phyloP scores from a whole-genome alignment of 30 jellyfish, hydroid and myxozoan species.

The Turritopsis rubra region DNA sequence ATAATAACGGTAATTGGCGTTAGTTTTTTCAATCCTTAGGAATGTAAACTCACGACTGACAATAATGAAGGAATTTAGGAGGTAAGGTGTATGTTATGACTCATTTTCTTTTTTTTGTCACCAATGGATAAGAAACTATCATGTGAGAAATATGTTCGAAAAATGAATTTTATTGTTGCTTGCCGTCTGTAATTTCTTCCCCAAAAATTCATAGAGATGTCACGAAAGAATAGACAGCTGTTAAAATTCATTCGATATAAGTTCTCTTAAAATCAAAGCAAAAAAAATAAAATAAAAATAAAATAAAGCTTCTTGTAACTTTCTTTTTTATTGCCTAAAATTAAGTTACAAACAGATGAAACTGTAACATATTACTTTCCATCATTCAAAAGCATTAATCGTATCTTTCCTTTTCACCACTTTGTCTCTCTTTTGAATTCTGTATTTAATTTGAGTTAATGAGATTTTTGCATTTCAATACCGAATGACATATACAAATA shows the following conservation, averaged over 20 bases:
- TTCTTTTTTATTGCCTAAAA: neutral
- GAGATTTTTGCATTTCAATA: neutral
- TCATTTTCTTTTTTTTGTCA: too few species aligned
- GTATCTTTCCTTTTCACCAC: neutral
- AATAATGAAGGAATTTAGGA: too few species aligned
- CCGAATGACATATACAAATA: neutral
- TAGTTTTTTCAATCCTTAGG: neutral
- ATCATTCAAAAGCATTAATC: neutral
- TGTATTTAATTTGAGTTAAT: neutral
- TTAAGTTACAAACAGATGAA: neutral
- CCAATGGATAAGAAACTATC: neutral
- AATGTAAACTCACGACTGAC: neutral
- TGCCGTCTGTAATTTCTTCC: neutral
- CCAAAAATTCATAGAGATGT: too few species aligned
- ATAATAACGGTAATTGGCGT: neutral
- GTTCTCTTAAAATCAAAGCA: neutral
- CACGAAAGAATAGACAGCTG: neutral
- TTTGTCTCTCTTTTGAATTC: neutral
- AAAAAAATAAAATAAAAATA: too few species aligned
- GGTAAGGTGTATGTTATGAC: too few species aligned
- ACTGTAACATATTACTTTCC: neutral
- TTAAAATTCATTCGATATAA: neutral
- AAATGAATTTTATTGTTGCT: too few species aligned
- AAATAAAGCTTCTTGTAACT: neutral
- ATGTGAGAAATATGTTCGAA: neutral